Evolutionary conservation across 64 coral and sea anemone species (phyloP), one percentile per base, ranked within the genome.

Genomic region (Stichodactyla helianthus): DNA sequence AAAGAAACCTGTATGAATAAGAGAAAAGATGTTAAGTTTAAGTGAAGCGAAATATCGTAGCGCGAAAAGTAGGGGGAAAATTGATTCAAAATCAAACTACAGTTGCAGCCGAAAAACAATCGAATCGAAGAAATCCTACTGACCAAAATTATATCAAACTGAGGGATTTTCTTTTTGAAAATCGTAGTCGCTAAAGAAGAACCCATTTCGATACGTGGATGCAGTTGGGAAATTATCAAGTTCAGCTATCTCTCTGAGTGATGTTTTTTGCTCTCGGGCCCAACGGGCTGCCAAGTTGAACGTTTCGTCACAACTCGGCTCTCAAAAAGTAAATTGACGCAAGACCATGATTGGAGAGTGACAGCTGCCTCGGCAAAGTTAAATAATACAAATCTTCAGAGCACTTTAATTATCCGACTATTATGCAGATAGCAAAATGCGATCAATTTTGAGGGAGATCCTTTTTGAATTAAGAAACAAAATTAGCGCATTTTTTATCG

Each of bases 251-350:
- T 74, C 12, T n/a, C 22, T 10, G 7, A 23, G 11, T 10, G n/a
- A 23, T n/a, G 10, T 9, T 5, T 31, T 65, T 65, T 65, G 18
- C 62, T n/a, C 20, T 22, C 18, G 62, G 62, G 10, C 68, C 68
- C 23, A 5, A 74, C 25, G 68, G 68, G 68, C 68, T 74, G 68
- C 68, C 27, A 74, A 74, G 68, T 74, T 74, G 68, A 74, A 28
- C 68, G 68, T 74, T 74, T 74, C 68, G 68, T 74, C 68, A 74
- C 68, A 74, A 74, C 68, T 74, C 62, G 10, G 10, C 68, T 74
- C 68, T 74, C 68, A 74, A 74, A 74, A 74, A 74, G 68, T 74
- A 74, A 74, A 74, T 74, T 74, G 68, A 74, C 68, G 68, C 68
- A 74, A 74, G 25, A 31, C 25, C n/a, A 74, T 74, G 68, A 74